A percentile compares a stretch with the other conserved stretches of the same genome.
Evolutionary conservation across 2,797 vertebrate genomes (phyloP).

Genomic region (Esox masquinongy): DNA sequence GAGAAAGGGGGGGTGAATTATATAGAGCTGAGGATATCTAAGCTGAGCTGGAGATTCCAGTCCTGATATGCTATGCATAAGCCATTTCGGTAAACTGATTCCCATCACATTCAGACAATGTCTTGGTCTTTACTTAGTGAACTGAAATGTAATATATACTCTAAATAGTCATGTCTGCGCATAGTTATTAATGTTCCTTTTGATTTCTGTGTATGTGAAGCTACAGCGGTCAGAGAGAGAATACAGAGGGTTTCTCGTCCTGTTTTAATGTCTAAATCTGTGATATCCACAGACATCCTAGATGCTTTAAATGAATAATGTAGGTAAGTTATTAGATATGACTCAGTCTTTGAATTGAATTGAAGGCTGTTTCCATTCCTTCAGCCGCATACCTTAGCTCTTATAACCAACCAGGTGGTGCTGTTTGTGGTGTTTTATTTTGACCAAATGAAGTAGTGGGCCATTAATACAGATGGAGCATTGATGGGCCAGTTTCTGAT

Average conservation of each 20-base stretch:
- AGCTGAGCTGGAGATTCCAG: background rate
- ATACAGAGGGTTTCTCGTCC: conserved; percentile 32
- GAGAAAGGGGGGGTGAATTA: background rate
- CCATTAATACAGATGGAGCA: conserved; percentile 19
- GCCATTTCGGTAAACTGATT: conserved; percentile 1
- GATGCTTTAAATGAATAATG: background rate
- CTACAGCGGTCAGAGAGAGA: conserved; percentile 22
- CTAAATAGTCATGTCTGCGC: conserved; percentile 22
- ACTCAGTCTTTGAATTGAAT: background rate
- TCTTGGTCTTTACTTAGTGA: background rate
- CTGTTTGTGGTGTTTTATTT: conserved; percentile 24
- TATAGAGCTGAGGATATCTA: background rate
- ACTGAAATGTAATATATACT: no score
- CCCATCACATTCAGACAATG: conserved; percentile 17
- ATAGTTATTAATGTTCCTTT: conserved; percentile 44
- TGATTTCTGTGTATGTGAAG: conserved; percentile 25
- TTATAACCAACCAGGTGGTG: background rate
- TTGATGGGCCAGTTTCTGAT: conserved; percentile 49
- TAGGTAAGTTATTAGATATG: background rate
- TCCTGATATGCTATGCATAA: background rate
- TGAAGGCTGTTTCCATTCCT: background rate
- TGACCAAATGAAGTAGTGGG: background rate
- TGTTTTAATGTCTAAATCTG: background rate
- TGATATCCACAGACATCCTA: background rate
- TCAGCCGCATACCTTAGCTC: background rate